Percentiles rank a stretch among this genome's conserved stretches.
phyloP scores from a whole-genome alignment of 2,113 vertebrate species.

The Synodontis membranacea region DNA sequence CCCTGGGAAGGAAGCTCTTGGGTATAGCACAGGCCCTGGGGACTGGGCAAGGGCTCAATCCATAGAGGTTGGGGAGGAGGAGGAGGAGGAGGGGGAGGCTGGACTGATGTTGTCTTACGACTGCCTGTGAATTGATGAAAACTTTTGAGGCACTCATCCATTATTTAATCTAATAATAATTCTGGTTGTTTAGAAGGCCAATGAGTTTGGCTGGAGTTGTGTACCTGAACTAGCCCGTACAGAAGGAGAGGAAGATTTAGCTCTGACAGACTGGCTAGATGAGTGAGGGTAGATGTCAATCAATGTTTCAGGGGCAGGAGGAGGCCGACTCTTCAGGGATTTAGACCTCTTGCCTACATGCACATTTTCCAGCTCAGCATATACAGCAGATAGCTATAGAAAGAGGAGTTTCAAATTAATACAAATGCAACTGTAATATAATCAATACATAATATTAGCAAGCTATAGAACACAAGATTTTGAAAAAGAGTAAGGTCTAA shows the following conservation, averaged over 20 bases:
- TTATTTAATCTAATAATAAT: not conserved
- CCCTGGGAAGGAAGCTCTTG: constrained; percentile 83
- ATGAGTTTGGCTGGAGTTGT: not conserved
- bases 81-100: constrained; percentile 42
- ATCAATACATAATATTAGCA: not conserved
- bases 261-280: constrained; percentile 66
- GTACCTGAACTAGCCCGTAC: constrained; percentile 70
- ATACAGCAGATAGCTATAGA: constrained; percentile 88
- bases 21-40: constrained; percentile 74
- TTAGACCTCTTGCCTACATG: constrained; percentile 82
- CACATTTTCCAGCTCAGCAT: constrained; percentile 89
- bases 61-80: constrained; percentile 66
- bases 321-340: constrained; percentile 73
- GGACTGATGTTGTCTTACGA: constrained; percentile 63
- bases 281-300: constrained; percentile 70
- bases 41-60: constrained; percentile 75
- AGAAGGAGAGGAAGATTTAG: constrained; percentile 65
- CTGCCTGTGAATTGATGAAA: constrained; percentile 67
- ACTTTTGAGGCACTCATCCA: not conserved
- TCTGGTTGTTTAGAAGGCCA: not conserved
- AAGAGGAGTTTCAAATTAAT: not conserved
- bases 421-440: not conserved
- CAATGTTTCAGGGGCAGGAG: constrained; percentile 74
- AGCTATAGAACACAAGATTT: not conserved
- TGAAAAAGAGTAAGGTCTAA: not conserved